Conservation (phyloP, 2,113 vertebrate genomes). For the Ivindomyrus marchei region DNA sequence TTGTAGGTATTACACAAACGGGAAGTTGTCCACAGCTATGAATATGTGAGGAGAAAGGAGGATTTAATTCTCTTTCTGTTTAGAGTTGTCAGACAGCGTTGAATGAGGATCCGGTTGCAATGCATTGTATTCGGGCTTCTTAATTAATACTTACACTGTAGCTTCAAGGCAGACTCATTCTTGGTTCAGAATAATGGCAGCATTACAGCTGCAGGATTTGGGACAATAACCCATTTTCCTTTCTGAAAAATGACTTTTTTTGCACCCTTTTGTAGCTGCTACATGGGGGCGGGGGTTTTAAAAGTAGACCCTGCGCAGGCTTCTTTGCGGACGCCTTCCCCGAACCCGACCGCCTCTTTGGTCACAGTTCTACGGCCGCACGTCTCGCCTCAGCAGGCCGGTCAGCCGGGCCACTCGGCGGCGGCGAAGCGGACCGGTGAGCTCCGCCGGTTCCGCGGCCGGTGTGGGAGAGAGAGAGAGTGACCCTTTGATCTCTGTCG, state of each 20-base stretch:
- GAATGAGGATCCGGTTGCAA: constrained; percentile 15
- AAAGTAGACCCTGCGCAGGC: background rate
- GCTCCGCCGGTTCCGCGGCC: background rate
- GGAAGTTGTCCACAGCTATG: constrained; percentile 6
- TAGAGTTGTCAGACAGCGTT: constrained; percentile 21
- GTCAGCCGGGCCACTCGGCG: background rate
- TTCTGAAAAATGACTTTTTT: constrained; percentile 11
- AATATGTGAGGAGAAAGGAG: background rate
- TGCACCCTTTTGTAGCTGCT: background rate
- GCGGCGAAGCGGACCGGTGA: background rate
- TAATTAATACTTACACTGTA: constrained; percentile 28
- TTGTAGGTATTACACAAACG: constrained; percentile 3
- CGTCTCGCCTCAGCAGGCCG: background rate
- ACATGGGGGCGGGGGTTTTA: background rate
- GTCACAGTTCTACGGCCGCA: background rate
- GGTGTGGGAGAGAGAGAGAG: background rate
- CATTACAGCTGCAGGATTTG: constrained; percentile 18
- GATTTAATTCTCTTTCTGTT: constrained; percentile 18
- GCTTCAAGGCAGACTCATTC: constrained; percentile 26
- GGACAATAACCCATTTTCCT: constrained; percentile 23
- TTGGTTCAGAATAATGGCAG: constrained; percentile 19
- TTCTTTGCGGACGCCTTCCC: background rate
- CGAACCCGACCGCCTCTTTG: background rate
- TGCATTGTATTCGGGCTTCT: constrained; percentile 21
- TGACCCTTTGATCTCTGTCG: background rate